A percentile compares a stretch with the other conserved stretches of the same genome.
phyloP scores from a whole-genome alignment of 1,140 invertebrate species.

The Laupala kohalensis region DNA sequence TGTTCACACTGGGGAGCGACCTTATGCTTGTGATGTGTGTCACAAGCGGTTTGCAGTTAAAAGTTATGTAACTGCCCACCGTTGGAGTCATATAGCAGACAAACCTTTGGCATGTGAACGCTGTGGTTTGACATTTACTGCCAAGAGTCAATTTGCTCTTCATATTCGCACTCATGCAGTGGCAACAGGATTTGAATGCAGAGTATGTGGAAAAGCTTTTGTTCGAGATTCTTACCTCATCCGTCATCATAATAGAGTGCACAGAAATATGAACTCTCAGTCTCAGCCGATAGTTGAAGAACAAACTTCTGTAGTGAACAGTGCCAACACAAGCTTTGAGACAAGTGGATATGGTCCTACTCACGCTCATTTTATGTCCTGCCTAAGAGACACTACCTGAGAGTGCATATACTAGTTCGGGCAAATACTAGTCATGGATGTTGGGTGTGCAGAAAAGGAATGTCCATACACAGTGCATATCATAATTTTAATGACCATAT shows the following conservation, averaged over 20 bases:
- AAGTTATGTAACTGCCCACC: conserved; percentile 60
- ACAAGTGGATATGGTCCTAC: neutral
- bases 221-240: conserved; percentile 62
- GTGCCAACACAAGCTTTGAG: neutral
- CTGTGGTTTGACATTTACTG: conserved; percentile 57
- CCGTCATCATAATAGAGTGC: conserved; percentile 54
- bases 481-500: no score
- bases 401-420: neutral
- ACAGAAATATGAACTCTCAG: conserved; percentile 32
- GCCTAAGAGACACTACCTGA: neutral
- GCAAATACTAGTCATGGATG: no score
- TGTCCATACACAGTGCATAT: no score
- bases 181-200: conserved; percentile 52
- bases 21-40: conserved; percentile 60
- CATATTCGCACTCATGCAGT: conserved; percentile 60
- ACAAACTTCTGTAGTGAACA: neutral
- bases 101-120: conserved; percentile 55
- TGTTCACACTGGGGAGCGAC: conserved; percentile 36
- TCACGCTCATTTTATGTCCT: neutral
- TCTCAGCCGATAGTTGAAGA: neutral
- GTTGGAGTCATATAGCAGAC: conserved; percentile 61
- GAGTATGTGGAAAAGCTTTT: conserved; percentile 54
- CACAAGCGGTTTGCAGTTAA: conserved; percentile 63
- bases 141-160: conserved; percentile 52
- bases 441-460: no score